Evolutionary conservation across 1,140 invertebrate species (phyloP).

Genomic region (Drosophila pandora): DNA sequence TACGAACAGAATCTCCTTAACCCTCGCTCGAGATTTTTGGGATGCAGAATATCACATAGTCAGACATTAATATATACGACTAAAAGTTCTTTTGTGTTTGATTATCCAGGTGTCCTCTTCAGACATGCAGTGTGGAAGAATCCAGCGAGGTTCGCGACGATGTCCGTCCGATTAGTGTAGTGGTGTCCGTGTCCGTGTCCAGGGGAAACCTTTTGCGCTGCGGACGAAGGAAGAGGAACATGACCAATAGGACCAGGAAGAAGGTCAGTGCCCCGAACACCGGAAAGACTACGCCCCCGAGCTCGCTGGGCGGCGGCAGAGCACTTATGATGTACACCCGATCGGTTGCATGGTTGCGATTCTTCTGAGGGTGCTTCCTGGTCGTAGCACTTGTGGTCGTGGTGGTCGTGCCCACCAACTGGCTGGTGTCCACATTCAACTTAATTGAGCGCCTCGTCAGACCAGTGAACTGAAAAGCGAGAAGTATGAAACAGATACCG

Average conservation of each 20-base stretch:
- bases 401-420: slow-evolving; percentile 52
- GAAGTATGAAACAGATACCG: not conserved
- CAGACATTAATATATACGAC: slow-evolving; percentile 74
- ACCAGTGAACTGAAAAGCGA: slow-evolving; percentile 61
- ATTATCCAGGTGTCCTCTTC: slow-evolving; percentile 8
- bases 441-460: slow-evolving; percentile 77
- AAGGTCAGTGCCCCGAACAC: slow-evolving; percentile 71
- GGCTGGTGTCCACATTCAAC: slow-evolving; percentile 73
- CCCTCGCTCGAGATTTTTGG: slow-evolving; percentile 43
- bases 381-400: slow-evolving; percentile 1
- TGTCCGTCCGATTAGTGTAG: slow-evolving; percentile 51
- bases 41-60: slow-evolving; percentile 78
- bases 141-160: slow-evolving; percentile 55
- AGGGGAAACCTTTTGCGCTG: slow-evolving; percentile 62
- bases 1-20: slow-evolving; percentile 21
- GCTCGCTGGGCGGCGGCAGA: slow-evolving; percentile 64
- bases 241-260: slow-evolving; percentile 66
- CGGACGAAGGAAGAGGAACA: slow-evolving; percentile 74
- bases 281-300: slow-evolving; percentile 70
- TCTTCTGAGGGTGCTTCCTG: slow-evolving; percentile 7
- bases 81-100: slow-evolving; percentile 59
- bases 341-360: slow-evolving; percentile 45
- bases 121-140: slow-evolving; percentile 68
- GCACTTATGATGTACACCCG: slow-evolving; percentile 73
- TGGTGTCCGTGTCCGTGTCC: slow-evolving; percentile 63